phyloP scores from a whole-genome alignment of 2,797 vertebrate species.

The Molossus molossus region DNA sequence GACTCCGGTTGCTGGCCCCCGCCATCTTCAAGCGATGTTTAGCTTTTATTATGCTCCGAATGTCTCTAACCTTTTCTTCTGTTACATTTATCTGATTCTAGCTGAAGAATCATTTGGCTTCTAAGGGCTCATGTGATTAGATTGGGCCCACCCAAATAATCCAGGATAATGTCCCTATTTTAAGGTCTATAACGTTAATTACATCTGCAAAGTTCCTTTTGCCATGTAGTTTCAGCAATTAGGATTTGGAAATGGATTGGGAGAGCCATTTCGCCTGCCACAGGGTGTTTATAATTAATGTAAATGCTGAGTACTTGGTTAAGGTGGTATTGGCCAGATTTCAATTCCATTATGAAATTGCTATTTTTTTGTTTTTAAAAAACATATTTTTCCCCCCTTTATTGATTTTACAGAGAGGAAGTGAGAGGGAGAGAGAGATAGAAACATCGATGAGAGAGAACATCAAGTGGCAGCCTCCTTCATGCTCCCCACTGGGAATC shows the following conservation, averaged over 20 bases:
- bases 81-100: not conserved
- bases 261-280: no score
- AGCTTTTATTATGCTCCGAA: not conserved
- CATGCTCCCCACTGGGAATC: no score
- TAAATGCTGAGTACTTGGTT: not conserved
- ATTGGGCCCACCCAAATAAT: not conserved
- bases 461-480: no score
- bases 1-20: not conserved
- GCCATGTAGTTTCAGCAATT: not conserved
- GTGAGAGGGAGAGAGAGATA: no score
- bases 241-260: not conserved
- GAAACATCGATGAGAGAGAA: no score
- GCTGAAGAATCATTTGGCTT: not conserved
- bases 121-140: not conserved
- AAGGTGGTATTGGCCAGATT: not conserved
- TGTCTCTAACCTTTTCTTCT: no score
- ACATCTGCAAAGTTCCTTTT: not conserved
- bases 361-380: no score
- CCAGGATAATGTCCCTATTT: not conserved
- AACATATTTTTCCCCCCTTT: no score
- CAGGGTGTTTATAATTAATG: not conserved
- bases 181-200: not conserved
- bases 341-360: not conserved
- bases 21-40: not conserved
- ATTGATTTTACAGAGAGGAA: no score